These are phyloP conservation scores for Coccyzus lansbergi DNA, from an alignment of 2,797 vertebrate species.

Conservation along the genomic window DNA sequence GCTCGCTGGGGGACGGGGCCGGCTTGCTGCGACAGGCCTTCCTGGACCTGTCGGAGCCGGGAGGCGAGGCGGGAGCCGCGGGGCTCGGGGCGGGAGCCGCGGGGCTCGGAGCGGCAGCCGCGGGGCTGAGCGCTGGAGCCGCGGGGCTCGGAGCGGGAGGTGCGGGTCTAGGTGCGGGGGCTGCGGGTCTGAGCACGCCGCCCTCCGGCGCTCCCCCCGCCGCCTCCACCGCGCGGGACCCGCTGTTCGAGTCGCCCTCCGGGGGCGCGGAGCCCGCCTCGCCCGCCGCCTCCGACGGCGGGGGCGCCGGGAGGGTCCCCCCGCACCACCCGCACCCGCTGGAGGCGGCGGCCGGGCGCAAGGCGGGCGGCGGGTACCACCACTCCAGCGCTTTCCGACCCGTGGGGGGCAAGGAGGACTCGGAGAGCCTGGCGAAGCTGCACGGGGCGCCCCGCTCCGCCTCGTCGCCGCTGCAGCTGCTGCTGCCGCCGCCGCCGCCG, in stretches of 20 bases:
- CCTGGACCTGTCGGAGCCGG: conserved; percentile 86
- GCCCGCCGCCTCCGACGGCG: not conserved
- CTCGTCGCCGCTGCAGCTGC: conserved; percentile 41
- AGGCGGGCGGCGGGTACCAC: conserved; percentile 77
- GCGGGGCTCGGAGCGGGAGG: no score
- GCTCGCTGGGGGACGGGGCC: conserved; percentile 54
- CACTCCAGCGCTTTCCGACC: conserved; percentile 93
- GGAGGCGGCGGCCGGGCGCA: conserved; percentile 15
- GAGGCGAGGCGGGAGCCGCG: not conserved
- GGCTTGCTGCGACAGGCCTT: conserved; percentile 86
- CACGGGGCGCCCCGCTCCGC: conserved; percentile 73
- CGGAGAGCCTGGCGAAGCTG: conserved; percentile 92
- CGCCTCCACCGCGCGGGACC: conserved; percentile 26
- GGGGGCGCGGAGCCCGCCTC: not conserved
- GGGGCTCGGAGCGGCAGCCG: no score
- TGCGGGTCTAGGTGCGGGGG: no score
- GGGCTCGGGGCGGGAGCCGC: no score
- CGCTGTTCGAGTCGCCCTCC: conserved; percentile 46
- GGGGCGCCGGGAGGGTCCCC: conserved; percentile 27
- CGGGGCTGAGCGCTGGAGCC: no score
- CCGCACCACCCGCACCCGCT: no score
- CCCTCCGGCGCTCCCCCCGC: conserved; percentile 56
- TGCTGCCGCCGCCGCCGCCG: conserved; percentile 16
- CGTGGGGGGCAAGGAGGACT: conserved; percentile 87
- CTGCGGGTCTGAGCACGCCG: no score